Conservation (phyloP, 2,113 vertebrate species). For the Platichthys flesus region DNA sequence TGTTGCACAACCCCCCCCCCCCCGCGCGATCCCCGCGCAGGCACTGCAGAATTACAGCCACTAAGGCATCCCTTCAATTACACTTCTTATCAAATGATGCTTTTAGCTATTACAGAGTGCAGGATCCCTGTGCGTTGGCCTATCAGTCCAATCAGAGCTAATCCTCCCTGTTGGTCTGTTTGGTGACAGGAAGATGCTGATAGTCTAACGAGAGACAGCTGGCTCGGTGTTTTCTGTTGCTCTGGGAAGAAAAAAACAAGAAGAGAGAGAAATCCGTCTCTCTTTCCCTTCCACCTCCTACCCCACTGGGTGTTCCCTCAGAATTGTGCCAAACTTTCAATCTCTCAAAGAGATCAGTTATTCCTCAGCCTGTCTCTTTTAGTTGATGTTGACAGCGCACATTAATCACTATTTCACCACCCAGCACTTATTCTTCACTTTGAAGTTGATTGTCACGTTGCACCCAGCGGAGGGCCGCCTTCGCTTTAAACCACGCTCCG, state of each 20-base stretch:
- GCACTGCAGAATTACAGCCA: conserved; percentile 33
- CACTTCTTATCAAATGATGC: conserved; percentile 77
- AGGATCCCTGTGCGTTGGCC: conserved; percentile 73
- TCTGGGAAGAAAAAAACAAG: conserved; percentile 28
- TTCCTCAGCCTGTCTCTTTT: conserved; percentile 57
- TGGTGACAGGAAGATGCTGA: conserved; percentile 82
- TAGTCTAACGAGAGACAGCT: conserved; percentile 85
- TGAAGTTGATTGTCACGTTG: conserved; percentile 60
- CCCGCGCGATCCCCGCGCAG: conserved; percentile 13
- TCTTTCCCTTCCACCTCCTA: conserved; percentile 38
- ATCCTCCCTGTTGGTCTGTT: conserved; percentile 81
- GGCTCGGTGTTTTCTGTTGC: conserved; percentile 67
- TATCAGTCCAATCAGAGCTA: conserved; percentile 83
- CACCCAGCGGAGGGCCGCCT: conserved; percentile 36
- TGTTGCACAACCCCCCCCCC: conserved; percentile 14
- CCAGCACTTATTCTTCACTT: conserved; percentile 55
- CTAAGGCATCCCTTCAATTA: conserved; percentile 67
- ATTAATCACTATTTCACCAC: conserved; percentile 70
- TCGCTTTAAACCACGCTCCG: conserved; percentile 69
- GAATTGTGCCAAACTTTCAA: conserved; percentile 74
- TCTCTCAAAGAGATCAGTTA: conserved; percentile 73
- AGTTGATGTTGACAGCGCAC: conserved; percentile 54
- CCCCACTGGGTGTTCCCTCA: conserved; percentile 58
- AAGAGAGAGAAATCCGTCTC: conserved; percentile 47
- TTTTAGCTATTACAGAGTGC: conserved; percentile 76